Conservation (phyloP, 1,140 invertebrate genomes). For the Archivesica marissinica region DNA sequence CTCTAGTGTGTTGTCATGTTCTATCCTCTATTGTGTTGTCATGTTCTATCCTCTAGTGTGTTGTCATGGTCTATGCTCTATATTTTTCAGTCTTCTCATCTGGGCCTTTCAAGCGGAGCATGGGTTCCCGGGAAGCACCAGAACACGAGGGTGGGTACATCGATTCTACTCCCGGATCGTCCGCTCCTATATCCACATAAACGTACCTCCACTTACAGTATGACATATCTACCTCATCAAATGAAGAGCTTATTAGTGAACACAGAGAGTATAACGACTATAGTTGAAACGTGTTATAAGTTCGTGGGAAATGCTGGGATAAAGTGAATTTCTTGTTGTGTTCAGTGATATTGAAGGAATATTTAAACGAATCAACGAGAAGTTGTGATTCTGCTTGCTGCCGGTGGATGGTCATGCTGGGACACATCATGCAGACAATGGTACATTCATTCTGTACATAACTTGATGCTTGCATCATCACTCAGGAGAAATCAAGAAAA, state of each 20-base stretch:
- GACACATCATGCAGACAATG: no score
- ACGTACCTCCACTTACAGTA: constrained; percentile 39
- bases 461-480: neutral
- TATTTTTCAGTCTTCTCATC: constrained; percentile 58
- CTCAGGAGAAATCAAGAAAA: neutral
- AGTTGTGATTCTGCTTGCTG: neutral
- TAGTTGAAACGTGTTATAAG: neutral
- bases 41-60: no score
- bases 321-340: no score
- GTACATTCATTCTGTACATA: neutral
- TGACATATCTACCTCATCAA: constrained; percentile 49
- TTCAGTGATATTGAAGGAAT: neutral
- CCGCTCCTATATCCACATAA: constrained; percentile 56
- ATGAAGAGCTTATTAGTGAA: constrained; percentile 24
- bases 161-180: constrained; percentile 58
- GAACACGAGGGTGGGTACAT: constrained; percentile 56
- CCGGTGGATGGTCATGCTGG: neutral
- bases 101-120: constrained; percentile 54
- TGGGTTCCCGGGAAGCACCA: neutral
- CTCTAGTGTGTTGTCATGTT: no score
- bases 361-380: neutral
- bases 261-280: neutral
- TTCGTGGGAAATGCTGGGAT: neutral
- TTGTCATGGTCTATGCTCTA: no score
- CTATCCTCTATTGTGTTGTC: no score